These are phyloP conservation scores for Cephus rjabovi DNA, from an alignment of 2,888 invertebrate species.

Conservation along the genomic window DNA sequence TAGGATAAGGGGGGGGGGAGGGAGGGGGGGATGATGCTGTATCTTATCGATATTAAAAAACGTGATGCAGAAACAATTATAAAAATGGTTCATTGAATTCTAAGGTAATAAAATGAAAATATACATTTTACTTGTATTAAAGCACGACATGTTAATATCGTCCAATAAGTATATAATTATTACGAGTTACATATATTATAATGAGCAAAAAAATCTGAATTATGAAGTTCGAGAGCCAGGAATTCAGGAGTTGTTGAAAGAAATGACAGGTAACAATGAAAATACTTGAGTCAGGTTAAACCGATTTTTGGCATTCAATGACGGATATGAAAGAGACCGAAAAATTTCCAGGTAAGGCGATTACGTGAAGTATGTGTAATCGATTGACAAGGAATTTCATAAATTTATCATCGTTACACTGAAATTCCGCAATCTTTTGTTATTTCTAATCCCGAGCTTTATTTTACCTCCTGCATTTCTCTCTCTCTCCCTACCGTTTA, in stretches of 20 bases:
- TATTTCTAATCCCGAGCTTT: neutral
- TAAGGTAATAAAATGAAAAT: no score
- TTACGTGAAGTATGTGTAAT: neutral
- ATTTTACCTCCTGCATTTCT: neutral
- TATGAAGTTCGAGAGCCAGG: neutral
- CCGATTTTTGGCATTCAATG: neutral
- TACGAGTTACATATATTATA: no score
- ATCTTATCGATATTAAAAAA: no score
- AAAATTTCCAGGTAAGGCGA: neutral
- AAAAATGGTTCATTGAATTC: no score
- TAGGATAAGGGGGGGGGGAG: no score
- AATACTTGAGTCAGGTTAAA: neutral
- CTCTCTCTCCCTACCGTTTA: neutral
- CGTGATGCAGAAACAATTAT: no score
- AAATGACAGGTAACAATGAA: neutral
- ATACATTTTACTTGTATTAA: no score
- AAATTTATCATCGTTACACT: neutral
- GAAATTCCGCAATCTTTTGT: neutral
- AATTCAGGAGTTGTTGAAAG: neutral
- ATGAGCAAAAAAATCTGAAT: neutral
- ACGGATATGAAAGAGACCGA: neutral
- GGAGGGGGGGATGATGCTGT: no score
- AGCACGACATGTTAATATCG: no score
- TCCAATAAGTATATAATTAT: no score
- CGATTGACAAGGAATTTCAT: neutral